Percentiles rank a stretch among this genome's conserved stretches.
These are phyloP conservation scores for Loxodonta africana DNA, from an alignment of 2,113 vertebrate species.

Conservation along the genomic window DNA sequence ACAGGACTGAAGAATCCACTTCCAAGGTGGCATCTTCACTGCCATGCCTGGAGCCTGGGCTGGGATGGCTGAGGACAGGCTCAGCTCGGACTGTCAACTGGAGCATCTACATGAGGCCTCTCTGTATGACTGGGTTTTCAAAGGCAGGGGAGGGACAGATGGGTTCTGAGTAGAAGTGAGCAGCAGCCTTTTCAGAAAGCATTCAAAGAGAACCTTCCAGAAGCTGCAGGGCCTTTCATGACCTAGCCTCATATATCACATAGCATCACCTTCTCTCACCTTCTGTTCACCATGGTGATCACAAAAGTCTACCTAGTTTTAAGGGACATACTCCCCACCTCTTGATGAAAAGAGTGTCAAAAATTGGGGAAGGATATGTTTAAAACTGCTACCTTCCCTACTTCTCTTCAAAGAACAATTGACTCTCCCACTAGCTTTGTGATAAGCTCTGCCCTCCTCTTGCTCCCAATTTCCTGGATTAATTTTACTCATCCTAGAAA, in stretches of 20 bases:
- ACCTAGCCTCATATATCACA: not conserved
- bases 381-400: rapidly evolving
- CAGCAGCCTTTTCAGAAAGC: rapidly evolving
- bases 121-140: not conserved
- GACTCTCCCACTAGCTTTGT: too few species aligned
- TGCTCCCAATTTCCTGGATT: not conserved
- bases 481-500: rapidly evolving
- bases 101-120: too few species aligned
- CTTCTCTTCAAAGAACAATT: not conserved
- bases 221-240: not conserved
- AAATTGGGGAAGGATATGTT: rapidly evolving
- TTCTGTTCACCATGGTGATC: rapidly evolving
- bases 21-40: rapidly evolving
- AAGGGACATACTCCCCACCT: not conserved
- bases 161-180: not conserved
- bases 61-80: not conserved
- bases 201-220: not conserved
- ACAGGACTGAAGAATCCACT: not conserved
- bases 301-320: not conserved
- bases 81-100: not conserved
- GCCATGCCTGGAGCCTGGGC: not conserved
- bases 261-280: not conserved
- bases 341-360: not conserved
- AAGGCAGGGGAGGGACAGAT: not conserved
- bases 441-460: not conserved